Evolutionary conservation across 2,797 vertebrate genomes (phyloP), one percentile per base, ranked within the genome.

Genomic region (Sternarchorhynchus goeldii): DNA sequence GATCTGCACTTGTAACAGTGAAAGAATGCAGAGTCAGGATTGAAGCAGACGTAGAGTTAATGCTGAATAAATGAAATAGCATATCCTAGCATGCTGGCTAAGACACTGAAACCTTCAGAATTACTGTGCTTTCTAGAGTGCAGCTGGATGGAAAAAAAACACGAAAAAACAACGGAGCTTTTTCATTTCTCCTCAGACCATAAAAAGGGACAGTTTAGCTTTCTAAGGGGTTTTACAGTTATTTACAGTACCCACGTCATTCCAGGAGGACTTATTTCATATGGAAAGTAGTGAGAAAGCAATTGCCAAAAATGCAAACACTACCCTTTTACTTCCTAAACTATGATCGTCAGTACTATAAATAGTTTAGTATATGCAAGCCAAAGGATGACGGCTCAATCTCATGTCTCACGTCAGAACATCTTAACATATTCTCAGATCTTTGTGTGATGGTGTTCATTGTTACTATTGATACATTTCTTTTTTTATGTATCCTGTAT

Each of bases 361-460:
- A 93, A 93, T 93, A 90, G 92, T 92, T 92, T 85, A 92, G 83
- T 59, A 76, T 65, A 85, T 76, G 80, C 85, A 81, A 63, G 81
- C 87, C 86, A 86, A 91, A 91, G 84, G 89, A 89, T 85, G 89
- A 17, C 0, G 69, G 72, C 81, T 83, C 45, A 50, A 16, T 50
- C 45, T 50, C 10, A 50, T 14, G 45, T 50, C 86, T 79, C 89
- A 85, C 87, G 74, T 71, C 78, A 86, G 87, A 79, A 76, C 78
- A 75, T 58, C 75, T 77, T 7, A 50, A 72, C 76, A 78, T 80
- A 5, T 85, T 79, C 78, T 83, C 31, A 83, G 77, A 70, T 29
- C 62, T 78, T 4, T 71, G 36, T 39, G 82, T 59, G 75, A 77
- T 78, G 41, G 25, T 8, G 65, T 17, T 29, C 64, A 3, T 66